These are phyloP conservation scores for Poecile montanus DNA, from an alignment of 2,797 vertebrate species.

Conservation along the genomic window DNA sequence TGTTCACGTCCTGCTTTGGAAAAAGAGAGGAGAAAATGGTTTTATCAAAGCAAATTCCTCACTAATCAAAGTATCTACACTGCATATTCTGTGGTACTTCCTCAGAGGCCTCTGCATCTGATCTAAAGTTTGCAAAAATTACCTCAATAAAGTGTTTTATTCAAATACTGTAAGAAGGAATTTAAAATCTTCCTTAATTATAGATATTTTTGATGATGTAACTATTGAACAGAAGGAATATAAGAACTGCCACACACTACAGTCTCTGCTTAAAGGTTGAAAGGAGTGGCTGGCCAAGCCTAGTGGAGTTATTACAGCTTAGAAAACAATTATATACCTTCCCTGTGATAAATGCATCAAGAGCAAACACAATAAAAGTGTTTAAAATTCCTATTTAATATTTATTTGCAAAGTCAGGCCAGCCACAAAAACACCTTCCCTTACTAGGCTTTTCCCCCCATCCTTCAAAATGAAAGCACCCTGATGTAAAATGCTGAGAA, in stretches of 20 bases:
- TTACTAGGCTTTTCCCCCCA: background rate
- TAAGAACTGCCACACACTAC: background rate
- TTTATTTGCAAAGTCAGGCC: background rate
- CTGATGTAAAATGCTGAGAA: background rate
- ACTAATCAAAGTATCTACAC: background rate
- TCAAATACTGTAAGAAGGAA: background rate
- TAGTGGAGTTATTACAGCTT: background rate
- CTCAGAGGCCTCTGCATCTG: background rate
- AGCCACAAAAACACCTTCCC: background rate
- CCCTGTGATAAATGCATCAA: background rate
- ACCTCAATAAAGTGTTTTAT: background rate
- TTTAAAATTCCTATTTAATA: background rate
- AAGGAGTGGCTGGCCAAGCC: background rate
- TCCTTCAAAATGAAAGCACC: background rate
- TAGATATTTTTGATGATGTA: background rate
- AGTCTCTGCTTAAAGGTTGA: background rate
- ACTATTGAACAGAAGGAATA: fast-evolving
- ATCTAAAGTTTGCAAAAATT: background rate
- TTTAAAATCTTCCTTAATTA: background rate
- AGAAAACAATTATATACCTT: background rate
- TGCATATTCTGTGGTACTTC: background rate
- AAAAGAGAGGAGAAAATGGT: background rate
- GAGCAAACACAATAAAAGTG: background rate
- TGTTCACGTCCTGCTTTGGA: background rate
- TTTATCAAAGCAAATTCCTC: background rate